Conservation (phyloP, 1,140 invertebrate genomes). For the Bombus haemorrhoidalis region DNA sequence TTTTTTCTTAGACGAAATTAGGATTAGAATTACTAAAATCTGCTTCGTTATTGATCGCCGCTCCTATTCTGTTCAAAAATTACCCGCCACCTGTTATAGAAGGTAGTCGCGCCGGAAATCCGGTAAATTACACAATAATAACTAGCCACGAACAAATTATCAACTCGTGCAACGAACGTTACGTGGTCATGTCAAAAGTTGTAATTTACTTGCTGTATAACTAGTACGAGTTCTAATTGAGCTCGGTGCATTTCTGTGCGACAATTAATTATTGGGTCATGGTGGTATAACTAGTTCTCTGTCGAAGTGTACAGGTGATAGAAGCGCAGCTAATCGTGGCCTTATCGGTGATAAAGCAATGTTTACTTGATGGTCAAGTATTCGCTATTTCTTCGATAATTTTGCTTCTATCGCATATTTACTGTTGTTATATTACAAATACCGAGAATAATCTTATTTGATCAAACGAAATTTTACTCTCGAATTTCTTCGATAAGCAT, state of each 20-base stretch:
- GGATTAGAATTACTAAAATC: too few species aligned
- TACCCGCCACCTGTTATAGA: neutral
- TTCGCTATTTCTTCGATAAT: neutral
- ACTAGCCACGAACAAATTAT: constrained; percentile 34
- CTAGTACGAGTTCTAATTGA: constrained; percentile 32
- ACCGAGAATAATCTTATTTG: too few species aligned
- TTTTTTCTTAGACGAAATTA: too few species aligned
- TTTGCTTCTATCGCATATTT: too few species aligned
- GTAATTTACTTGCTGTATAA: constrained; percentile 25
- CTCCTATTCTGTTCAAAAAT: neutral
- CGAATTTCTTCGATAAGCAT: too few species aligned
- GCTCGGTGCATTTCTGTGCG: neutral
- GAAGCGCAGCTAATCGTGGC: constrained; percentile 19
- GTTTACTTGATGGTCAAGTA: neutral
- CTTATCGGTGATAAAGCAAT: constrained; percentile 30
- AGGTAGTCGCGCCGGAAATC: neutral
- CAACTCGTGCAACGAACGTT: constrained; percentile 4
- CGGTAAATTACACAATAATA: constrained; percentile 6
- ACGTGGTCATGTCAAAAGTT: constrained; percentile 32
- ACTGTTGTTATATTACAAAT: too few species aligned
- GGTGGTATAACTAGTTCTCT: constrained; percentile 17
- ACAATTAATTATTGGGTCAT: constrained; percentile 45
- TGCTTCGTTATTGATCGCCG: neutral
- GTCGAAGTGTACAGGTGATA: constrained; percentile 9
- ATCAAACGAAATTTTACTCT: too few species aligned